Conservation (phyloP, 2,113 vertebrate genomes). For the Poecile atricapillus region DNA sequence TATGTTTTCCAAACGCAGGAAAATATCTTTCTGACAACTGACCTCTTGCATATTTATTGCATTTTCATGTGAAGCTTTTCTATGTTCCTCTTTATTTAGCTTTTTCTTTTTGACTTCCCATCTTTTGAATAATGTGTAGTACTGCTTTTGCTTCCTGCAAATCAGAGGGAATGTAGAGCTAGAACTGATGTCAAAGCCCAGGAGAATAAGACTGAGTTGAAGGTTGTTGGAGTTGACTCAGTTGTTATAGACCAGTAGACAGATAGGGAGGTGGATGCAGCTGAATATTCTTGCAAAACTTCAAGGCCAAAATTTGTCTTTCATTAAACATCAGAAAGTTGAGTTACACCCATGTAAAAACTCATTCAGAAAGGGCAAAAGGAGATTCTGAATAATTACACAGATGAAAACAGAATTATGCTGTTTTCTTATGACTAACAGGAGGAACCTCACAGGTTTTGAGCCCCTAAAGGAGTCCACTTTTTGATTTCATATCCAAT, state of each 20-base stretch:
- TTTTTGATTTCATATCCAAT: background rate
- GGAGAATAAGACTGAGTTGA: background rate
- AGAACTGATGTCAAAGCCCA: background rate
- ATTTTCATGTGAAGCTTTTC: background rate
- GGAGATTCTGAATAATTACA: background rate
- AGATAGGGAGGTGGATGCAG: background rate
- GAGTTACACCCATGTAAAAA: background rate
- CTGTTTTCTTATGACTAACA: background rate
- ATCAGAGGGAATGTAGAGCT: background rate
- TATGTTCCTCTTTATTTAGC: background rate
- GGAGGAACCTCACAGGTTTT: background rate
- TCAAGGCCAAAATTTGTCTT: background rate
- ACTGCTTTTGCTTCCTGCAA: background rate
- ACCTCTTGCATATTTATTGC: background rate
- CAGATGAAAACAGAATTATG: background rate
- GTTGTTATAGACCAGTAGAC: background rate
- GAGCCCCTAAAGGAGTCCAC: background rate
- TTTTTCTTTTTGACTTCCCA: background rate
- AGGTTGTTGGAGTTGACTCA: background rate
- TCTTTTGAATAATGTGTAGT: background rate
- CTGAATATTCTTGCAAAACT: background rate
- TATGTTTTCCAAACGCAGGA: background rate
- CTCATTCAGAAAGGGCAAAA: background rate
- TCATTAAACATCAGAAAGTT: background rate
- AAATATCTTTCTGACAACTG: background rate